Conservation (phyloP, 2,797 vertebrate species). For the Neosilurus mollespiculum region DNA sequence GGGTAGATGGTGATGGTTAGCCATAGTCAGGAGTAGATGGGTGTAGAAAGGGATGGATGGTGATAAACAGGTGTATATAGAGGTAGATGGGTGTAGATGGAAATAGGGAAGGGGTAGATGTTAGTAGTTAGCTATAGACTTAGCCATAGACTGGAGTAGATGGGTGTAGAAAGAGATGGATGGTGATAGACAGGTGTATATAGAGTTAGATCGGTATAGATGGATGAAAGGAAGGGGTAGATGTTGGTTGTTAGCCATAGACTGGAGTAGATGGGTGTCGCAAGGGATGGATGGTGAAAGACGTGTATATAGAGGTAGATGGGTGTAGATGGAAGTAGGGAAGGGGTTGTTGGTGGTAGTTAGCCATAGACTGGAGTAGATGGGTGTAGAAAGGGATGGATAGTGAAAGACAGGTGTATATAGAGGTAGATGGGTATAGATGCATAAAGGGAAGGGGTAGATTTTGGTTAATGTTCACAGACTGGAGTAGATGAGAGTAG, state of each 20-base stretch:
- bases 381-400: no score
- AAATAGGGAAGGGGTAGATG: no score
- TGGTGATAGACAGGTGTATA: background rate
- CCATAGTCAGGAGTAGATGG: background rate
- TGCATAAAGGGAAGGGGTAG: background rate
- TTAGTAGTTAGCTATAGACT: no score
- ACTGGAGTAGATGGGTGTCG: no score
- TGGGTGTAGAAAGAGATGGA: no score
- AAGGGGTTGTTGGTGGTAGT: no score
- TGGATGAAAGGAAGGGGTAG: background rate
- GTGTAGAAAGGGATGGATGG: background rate
- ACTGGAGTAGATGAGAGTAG: no score
- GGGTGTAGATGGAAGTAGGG: no score
- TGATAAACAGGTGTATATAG: background rate
- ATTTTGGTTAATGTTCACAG: no score
- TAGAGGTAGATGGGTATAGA: background rate
- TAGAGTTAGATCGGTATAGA: background rate
- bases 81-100: background rate
- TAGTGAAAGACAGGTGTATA: background rate
- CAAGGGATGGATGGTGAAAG: background rate
- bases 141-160: no score
- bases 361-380: no score
- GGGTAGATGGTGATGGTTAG: background rate
- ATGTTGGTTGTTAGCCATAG: no score
- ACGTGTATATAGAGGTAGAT: background rate